phyloP scores from a whole-genome alignment of 2,113 vertebrate species.

The Dryoscopus gambensis region DNA sequence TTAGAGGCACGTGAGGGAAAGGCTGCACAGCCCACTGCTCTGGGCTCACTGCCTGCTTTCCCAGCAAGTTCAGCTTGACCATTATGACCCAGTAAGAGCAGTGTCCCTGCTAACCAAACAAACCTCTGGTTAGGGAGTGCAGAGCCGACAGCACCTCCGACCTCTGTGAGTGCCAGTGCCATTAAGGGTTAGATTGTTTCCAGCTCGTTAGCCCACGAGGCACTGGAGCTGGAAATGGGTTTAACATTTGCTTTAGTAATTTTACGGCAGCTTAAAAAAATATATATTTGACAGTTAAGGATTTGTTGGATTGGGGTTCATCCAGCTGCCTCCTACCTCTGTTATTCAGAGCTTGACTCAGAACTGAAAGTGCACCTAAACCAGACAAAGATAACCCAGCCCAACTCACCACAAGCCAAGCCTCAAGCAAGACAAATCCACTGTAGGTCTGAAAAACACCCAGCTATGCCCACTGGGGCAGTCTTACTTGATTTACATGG shows the following conservation, averaged over 20 bases:
- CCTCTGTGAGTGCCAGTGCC: not conserved
- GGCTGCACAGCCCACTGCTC: not conserved
- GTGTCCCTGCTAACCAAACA: not conserved
- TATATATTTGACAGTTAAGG: not conserved
- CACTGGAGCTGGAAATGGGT: not conserved
- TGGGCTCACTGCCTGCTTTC: not conserved
- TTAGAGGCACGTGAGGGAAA: fast-evolving
- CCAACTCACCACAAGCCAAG: not conserved
- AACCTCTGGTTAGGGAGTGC: not conserved
- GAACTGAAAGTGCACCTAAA: not conserved
- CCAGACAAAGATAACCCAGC: not conserved
- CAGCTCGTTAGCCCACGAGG: not conserved
- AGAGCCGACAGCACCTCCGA: not conserved
- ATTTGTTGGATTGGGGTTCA: not conserved
- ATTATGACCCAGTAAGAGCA: not conserved
- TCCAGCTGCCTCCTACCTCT: constrained; percentile 7
- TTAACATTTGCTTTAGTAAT: not conserved
- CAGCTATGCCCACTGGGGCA: fast-evolving
- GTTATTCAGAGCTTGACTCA: not conserved
- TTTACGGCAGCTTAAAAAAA: not conserved
- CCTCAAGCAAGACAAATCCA: not conserved
- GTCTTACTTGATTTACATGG: not conserved
- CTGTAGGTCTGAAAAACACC: not conserved
- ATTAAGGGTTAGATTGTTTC: not conserved
- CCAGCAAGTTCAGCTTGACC: not conserved